Percentiles rank a stretch among this genome's conserved stretches.
These are phyloP conservation scores for Megalops cyprinoides DNA, from an alignment of 2,797 vertebrate genomes.

Conservation along the genomic window DNA sequence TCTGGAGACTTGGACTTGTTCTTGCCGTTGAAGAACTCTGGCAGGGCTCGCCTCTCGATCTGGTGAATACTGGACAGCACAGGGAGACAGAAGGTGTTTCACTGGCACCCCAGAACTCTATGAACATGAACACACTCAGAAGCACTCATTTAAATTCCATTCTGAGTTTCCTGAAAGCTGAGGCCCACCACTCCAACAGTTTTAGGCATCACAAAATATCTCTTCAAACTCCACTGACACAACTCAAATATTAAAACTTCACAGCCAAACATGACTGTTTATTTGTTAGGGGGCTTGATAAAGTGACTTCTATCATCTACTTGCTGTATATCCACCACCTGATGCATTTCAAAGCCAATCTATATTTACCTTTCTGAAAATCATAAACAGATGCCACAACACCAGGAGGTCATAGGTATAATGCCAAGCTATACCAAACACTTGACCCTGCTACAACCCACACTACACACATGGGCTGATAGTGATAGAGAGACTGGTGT, in stretches of 20 bases:
- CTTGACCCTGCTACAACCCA: too few species aligned
- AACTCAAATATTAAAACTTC: neutral
- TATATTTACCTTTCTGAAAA: too few species aligned
- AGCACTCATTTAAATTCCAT: neutral
- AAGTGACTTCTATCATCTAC: neutral
- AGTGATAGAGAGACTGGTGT: too few species aligned
- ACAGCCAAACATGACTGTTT: neutral
- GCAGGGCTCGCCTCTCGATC: constrained; percentile 91
- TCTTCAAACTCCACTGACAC: neutral
- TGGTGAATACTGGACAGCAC: constrained; percentile 81
- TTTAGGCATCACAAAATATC: neutral
- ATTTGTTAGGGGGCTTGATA: neutral
- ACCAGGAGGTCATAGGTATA: too few species aligned
- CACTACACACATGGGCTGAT: too few species aligned
- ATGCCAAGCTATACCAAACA: too few species aligned
- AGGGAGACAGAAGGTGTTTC: neutral
- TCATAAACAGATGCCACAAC: too few species aligned
- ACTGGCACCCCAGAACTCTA: neutral
- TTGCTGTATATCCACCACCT: too few species aligned
- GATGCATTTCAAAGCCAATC: too few species aligned
- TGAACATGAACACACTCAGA: neutral
- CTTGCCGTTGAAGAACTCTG: constrained; percentile 95
- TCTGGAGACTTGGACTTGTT: constrained; percentile 98
- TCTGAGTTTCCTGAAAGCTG: neutral
- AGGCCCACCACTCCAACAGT: neutral